Percentiles rank a stretch among this genome's conserved stretches.
phyloP scores from a whole-genome alignment of 2,113 vertebrate genomes.

The Gadus macrocephalus region DNA sequence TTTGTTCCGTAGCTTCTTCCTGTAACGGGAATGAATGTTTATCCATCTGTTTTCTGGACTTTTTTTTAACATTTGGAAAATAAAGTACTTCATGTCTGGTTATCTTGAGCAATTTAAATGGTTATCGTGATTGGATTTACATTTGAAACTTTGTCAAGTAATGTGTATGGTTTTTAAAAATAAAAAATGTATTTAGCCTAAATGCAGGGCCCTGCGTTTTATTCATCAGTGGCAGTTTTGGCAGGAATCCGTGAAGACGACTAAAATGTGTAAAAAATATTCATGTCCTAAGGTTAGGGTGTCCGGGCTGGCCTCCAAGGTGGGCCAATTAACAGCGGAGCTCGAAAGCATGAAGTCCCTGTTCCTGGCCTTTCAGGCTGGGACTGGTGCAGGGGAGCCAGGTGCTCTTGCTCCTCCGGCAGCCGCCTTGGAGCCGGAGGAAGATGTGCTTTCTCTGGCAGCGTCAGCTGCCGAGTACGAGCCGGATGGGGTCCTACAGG shows the following conservation, averaged over 20 bases:
- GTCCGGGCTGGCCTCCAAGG: no score
- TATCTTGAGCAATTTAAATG: conserved; percentile 83
- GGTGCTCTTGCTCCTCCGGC: no score
- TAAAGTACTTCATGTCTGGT: conserved; percentile 80
- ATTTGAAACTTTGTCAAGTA: conserved; percentile 82
- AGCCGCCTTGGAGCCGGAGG: no score
- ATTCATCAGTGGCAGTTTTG: conserved; percentile 29
- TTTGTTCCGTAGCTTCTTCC: conserved; percentile 79
- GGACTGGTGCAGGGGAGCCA: no score
- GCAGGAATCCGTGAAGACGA: not conserved
- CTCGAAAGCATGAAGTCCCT: no score
- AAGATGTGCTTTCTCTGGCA: no score
- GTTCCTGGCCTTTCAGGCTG: no score
- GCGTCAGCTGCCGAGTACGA: no score
- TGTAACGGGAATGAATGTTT: conserved; percentile 79
- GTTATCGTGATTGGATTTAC: conserved; percentile 82
- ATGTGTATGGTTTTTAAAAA: conserved; percentile 86
- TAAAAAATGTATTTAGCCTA: conserved; percentile 83
- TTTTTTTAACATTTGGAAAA: conserved; percentile 79
- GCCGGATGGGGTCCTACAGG: no score
- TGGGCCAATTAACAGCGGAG: no score
- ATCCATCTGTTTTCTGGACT: conserved; percentile 81
- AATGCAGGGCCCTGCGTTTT: conserved; percentile 58
- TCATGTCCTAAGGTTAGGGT: not conserved
- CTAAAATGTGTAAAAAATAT: not conserved